Evolutionary conservation across 2,797 vertebrate species (phyloP).

Genomic region (Myiothlypis chrysogaster): DNA sequence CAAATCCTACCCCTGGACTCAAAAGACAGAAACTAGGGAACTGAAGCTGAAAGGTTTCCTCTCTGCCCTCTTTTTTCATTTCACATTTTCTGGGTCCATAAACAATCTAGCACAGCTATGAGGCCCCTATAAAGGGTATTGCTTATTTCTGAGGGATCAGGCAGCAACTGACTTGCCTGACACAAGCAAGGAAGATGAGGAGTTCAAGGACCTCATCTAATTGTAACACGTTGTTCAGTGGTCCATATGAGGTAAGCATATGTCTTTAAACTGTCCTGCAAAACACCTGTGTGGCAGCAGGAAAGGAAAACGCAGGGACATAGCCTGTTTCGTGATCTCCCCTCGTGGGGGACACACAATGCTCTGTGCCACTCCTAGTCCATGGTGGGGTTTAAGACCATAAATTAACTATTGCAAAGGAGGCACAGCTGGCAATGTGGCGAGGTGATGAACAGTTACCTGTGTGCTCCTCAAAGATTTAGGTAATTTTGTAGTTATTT

Average conservation of each 20-base stretch:
- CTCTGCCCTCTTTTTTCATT: not conserved
- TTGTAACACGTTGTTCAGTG: not conserved
- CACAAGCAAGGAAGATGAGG: not conserved
- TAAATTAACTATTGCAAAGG: not conserved
- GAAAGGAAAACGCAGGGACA: not conserved
- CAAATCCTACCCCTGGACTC: not conserved
- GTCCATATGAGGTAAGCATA: not conserved
- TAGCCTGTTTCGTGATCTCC: not conserved
- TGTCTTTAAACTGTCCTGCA: not conserved
- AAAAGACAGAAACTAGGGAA: not conserved
- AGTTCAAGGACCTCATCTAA: not conserved
- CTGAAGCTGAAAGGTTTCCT: not conserved
- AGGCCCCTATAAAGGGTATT: not conserved
- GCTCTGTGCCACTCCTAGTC: not conserved
- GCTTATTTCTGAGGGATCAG: not conserved
- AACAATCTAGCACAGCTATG: not conserved
- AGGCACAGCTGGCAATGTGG: not conserved
- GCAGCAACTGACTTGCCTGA: not conserved
- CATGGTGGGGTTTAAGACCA: not conserved
- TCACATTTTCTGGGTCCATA: not conserved
- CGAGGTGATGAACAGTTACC: fast-evolving
- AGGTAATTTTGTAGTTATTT: not conserved
- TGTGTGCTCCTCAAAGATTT: not conserved
- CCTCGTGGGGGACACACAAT: fast-evolving
- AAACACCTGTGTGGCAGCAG: not conserved